Evolutionary conservation across 1,140 invertebrate genomes (phyloP), one percentile per base, ranked within the genome.

Genomic region (Drosophila nigromelanica): DNA sequence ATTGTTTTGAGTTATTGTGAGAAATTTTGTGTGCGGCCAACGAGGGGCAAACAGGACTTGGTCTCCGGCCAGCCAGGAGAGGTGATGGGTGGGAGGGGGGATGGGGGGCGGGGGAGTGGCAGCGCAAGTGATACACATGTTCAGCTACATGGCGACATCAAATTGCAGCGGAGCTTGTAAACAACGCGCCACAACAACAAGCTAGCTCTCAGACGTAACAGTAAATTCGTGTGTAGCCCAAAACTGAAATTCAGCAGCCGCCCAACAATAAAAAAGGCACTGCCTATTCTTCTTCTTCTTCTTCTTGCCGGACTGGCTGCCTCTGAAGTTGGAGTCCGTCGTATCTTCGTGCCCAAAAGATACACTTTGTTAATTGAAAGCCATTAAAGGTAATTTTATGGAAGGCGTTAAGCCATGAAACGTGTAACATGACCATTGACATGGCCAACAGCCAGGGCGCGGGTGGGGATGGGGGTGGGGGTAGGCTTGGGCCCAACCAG

Each of bases 331-430:
- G 48, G 45, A 73, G 73, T 64, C 78, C 60, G 60, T 79, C 56
- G 80, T 77, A 78, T 86, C 78, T 75, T 78, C 82, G 78, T 81
- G 82, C 72, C 69, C 87, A 80, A 27, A 85, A 85, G 89, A 81
- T 90, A 90, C 75, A 90, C 78, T 90, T 90, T 89, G 89, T 90
- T 91, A 91, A 91, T 91, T 91, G 90, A 91, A 91, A 90, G 80
- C 90, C 86, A 91, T 91, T 91, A 90, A 91, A 91, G 90, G 82
- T 91, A 90, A 91, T 91, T 91, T 91, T 91, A 91, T 91, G 90
- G 86, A 83, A 91, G 90, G 90, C 90, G 90, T 91, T 90, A 91
- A 91, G 90, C 85, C 86, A 87, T 91, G 90, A 91, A 91, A 91
- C 90, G 86, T 91, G 90, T 91, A 91, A 91, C 90, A 90, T 91